Base-by-base conservation (phyloP, 2,113 vertebrate genomes). In the Halcyon senegalensis region DNA sequence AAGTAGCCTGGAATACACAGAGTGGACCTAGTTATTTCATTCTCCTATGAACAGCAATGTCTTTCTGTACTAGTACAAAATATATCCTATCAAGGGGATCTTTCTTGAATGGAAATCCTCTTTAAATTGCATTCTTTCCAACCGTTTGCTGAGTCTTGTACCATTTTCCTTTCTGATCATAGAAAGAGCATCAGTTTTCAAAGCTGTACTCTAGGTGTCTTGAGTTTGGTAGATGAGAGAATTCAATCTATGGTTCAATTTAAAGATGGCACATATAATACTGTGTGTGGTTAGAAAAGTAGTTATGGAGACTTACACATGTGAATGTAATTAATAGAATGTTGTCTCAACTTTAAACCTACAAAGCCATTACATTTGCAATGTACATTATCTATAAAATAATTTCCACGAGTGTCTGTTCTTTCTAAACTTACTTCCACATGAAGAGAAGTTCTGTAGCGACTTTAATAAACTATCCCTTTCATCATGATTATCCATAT, bases 291-390 rank as follows among this genome's bases (percentile, higher is more conserved):
- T 53, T 87, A 78, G 74, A 86, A 94, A 87, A 77, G 37, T 78
- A 81, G 91, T 76, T 69, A 84, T 84, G 67, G 70, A 84, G 53
- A 55, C 56, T 84, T 92, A 50, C 43, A 59, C 41, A 7, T 89
- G 58, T 89, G 90, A 94, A 74, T 1, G 11, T 50, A 31, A 94
- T 93, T 94, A 93, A 86, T 31, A 87, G 78, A 92, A 91, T 63
- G 76, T 78, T 96, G 90, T 64, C 75, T 95, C 56, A 92, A 63
- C 63, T 97, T 95, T 68, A 90, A 75, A 94, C 92, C 63, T 60
- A 83, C 66, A 83, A 80, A 94, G 56, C 56, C 95, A 33, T 93
- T 93, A 74, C 33, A 85, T 70, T 85, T 95, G 59, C 77, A 76
- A 72, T 75, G 48, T 93, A 90, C 56, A 31, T n/a, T 68, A 89